A percentile compares a stretch with the other conserved stretches of the same genome.
phyloP scores from a whole-genome alignment of 2,113 vertebrate genomes.

The Strix uralensis region DNA sequence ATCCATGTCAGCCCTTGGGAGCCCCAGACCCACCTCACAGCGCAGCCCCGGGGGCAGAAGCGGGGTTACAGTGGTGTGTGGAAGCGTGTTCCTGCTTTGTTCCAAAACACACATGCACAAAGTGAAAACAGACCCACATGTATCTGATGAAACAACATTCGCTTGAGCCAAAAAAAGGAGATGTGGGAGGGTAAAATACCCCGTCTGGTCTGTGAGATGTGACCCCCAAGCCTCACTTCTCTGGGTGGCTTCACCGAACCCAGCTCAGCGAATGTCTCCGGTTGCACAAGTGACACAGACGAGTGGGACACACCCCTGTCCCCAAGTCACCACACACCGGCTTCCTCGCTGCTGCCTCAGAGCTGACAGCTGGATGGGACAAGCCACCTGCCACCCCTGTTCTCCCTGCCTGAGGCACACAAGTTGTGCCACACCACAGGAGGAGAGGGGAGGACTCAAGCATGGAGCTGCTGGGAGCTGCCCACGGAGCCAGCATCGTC shows the following conservation, averaged over 20 bases:
- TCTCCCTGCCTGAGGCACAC: accelerated
- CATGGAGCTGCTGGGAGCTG: accelerated
- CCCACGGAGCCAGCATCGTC: accelerated
- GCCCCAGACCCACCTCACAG: neutral
- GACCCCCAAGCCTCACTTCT: neutral
- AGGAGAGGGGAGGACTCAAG: neutral
- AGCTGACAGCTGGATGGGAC: neutral
- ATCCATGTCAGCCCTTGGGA: accelerated
- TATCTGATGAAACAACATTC: neutral
- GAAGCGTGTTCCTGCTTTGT: neutral
- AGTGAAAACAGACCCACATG: neutral
- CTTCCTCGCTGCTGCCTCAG: neutral
- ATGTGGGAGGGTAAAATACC: neutral
- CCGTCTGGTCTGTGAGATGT: neutral
- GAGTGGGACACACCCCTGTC: neutral
- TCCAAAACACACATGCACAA: neutral
- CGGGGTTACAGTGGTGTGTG: too few relatives aligned
- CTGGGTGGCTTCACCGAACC: neutral
- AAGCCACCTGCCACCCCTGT: neutral
- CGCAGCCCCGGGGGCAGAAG: accelerated
- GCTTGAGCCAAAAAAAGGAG: neutral
- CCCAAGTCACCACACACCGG: neutral
- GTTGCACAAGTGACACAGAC: neutral
- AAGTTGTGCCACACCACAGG: accelerated
- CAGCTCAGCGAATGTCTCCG: accelerated